These are phyloP conservation scores for Loriculus beryllinus DNA, from an alignment of 2,797 vertebrate genomes.

Conservation along the genomic window DNA sequence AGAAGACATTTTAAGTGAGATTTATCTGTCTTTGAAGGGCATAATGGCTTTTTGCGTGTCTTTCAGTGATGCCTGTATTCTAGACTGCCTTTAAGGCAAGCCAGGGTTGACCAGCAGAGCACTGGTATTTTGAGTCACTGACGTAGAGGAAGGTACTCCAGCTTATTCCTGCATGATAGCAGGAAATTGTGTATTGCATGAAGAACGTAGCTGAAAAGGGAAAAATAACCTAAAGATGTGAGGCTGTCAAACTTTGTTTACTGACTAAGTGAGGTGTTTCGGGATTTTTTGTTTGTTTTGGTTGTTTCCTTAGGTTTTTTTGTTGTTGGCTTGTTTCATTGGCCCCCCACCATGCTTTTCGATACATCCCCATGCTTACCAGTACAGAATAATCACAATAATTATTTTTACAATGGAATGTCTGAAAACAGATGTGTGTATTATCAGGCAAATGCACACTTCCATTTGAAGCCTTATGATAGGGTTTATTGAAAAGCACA, in stretches of 20 bases:
- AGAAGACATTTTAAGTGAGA: not conserved
- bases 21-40: not conserved
- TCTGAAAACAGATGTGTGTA: not conserved
- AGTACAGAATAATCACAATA: not conserved
- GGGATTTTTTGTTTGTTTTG: fast-evolving
- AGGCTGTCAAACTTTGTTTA: not conserved
- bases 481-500: not conserved
- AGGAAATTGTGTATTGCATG: not conserved
- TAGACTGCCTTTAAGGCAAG: not conserved
- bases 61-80: not conserved
- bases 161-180: not conserved
- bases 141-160: not conserved
- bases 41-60: not conserved
- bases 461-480: not conserved
- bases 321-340: not conserved
- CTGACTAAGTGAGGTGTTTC: not conserved
- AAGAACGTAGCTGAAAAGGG: not conserved
- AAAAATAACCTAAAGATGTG: not conserved
- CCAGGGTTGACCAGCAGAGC: not conserved
- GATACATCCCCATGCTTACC: not conserved
- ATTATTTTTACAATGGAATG: not conserved
- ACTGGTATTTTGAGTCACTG: fast-evolving
- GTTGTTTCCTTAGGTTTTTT: not conserved
- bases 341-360: not conserved
- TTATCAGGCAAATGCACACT: not conserved